Evolutionary conservation across 2,888 invertebrate species (phyloP).

Genomic region (Drosophila subsilvestris): DNA sequence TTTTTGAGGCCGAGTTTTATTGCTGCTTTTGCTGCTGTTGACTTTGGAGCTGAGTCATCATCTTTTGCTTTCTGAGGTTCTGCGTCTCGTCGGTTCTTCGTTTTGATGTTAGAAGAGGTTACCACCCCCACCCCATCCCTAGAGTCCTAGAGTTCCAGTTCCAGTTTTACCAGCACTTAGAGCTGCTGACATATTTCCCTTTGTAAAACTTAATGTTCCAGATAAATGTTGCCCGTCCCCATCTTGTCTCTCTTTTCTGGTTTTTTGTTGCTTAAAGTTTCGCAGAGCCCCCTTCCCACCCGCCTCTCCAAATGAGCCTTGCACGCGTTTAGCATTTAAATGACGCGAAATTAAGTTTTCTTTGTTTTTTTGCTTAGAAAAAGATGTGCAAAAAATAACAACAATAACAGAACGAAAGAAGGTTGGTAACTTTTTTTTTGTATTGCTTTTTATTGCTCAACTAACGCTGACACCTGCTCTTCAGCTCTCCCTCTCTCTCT

Average conservation of each 20-base stretch:
- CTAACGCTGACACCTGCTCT: no score
- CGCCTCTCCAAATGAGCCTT: slow-evolving; percentile 14
- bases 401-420: not conserved
- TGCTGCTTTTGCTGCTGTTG: slow-evolving; percentile 72
- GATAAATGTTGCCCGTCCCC: slow-evolving; percentile 62
- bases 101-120: slow-evolving; percentile 58
- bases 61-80: slow-evolving; percentile 4
- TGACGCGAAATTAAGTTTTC: slow-evolving; percentile 43
- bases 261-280: slow-evolving; percentile 48
- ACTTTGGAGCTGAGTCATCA: slow-evolving; percentile 73
- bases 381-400: not conserved
- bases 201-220: slow-evolving; percentile 74
- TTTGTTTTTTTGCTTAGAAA: not conserved
- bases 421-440: not conserved
- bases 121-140: not conserved
- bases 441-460: no score
- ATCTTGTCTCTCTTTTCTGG: slow-evolving; percentile 6
- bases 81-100: slow-evolving; percentile 31
- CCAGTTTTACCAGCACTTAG: slow-evolving; percentile 58
- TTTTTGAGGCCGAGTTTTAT: slow-evolving; percentile 71
- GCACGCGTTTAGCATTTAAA: slow-evolving; percentile 61
- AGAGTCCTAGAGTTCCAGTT: slow-evolving; percentile 23
- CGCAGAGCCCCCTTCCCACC: not conserved
- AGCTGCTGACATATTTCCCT: slow-evolving; percentile 70
- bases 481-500: no score